phyloP scores from a whole-genome alignment of 1,140 invertebrate genomes.

The Macrosteles quadrilineatus region DNA sequence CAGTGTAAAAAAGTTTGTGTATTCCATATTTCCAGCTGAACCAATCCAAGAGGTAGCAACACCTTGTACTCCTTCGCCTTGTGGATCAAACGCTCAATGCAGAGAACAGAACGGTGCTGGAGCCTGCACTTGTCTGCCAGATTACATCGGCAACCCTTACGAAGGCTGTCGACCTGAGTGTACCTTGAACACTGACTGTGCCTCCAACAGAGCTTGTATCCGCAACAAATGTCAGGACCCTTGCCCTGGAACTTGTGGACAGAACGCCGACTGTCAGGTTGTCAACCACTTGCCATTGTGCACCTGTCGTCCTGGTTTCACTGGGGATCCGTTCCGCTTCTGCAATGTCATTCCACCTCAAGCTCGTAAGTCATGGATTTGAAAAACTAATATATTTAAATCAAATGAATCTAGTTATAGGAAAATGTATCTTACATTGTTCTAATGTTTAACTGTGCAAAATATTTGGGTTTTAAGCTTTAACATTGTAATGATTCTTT shows the following conservation, averaged over 20 bases:
- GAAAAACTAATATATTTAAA: neutral
- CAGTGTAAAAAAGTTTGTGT: too few species aligned
- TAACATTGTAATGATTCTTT: too few species aligned
- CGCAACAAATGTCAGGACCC: constrained; percentile 68
- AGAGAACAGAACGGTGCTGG: constrained; percentile 74
- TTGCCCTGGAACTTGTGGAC: constrained; percentile 59
- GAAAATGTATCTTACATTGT: neutral
- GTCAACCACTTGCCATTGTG: constrained; percentile 59
- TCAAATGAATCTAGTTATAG: too few species aligned
- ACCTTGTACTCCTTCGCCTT: constrained; percentile 74
- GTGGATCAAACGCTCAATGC: constrained; percentile 75
- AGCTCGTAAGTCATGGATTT: constrained; percentile 28
- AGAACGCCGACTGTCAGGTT: constrained; percentile 57
- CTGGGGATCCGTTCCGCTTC: constrained; percentile 62
- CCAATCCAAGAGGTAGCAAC: constrained; percentile 44
- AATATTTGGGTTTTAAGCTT: neutral
- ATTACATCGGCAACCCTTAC: constrained; percentile 58
- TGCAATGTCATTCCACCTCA: constrained; percentile 57
- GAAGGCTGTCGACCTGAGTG: constrained; percentile 69
- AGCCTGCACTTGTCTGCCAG: constrained; percentile 57
- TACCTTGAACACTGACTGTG: constrained; percentile 67
- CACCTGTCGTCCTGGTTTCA: constrained; percentile 53
- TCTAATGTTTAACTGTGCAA: neutral
- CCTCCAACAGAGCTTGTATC: constrained; percentile 63
- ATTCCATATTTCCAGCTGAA: constrained; percentile 28